Evolutionary conservation across 1,140 invertebrate species (phyloP), one percentile per base, ranked within the genome.

Genomic region (Pinna nobilis): DNA sequence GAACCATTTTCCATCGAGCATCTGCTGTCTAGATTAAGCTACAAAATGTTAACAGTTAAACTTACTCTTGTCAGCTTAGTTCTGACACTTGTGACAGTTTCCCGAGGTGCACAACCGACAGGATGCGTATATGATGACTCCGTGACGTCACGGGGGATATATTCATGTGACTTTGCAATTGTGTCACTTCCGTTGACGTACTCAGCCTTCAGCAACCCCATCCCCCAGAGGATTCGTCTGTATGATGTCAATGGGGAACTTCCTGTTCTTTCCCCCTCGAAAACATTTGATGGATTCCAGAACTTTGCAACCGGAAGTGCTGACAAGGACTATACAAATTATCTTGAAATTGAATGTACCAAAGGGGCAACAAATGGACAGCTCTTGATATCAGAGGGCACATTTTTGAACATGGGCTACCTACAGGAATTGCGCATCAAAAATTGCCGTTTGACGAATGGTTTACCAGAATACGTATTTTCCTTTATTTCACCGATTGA

Each of bases 371-470:
- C 66, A n/a, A 23, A 23, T 20, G 71, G 71, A 7, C 55, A 55
- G 18, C 53, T 60, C 23, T 13, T 50, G 18, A 50, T 74, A 44
- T 60, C 35, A 53, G 33, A 47, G 15, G 71, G 71, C 41, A 74
- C 71, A n/a, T 74, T 74, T 59, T 23, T 28, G 1, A 55, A 63
- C 9, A 66, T 74, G 55, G 15, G 44, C 3, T 68, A 74, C 33
- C 41, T 74, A 7, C 53, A 74, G 53, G 71, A 74, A 53, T 49
- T 74, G 23, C 37, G 61, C 23, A 74, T 74, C 9, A 61, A 53
- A 51, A 53, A 67, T n/a, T 74, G 71, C 44, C 28, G 50, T 6
- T 25, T 74, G 7, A 39, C 53, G n/a, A 60, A 60, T 11, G 66
- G 66, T 30, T 47, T 74, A 6, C 64, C 71, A 1, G 50, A 61